Percentiles rank a stretch among this genome's conserved stretches.
Evolutionary conservation across 2,113 vertebrate species (phyloP).

Genomic region (Ptilonorhynchus violaceus): DNA sequence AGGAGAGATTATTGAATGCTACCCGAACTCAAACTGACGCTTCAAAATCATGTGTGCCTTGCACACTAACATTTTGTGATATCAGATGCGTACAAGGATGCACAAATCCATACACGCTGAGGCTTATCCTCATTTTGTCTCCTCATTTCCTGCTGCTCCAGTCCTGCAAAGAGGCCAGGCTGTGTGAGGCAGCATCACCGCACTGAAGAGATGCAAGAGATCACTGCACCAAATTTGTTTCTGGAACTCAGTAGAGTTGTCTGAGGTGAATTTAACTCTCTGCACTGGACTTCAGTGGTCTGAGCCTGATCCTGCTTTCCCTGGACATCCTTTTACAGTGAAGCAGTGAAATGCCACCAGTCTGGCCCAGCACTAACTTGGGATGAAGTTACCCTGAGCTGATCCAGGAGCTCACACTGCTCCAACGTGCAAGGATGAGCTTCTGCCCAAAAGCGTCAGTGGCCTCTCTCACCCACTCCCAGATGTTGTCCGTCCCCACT

Average conservation of each 20-base stretch:
- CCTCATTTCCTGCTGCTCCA: neutral
- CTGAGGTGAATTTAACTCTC: neutral
- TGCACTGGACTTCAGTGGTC: rapidly evolving
- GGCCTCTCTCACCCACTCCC: neutral
- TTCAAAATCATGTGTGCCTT: neutral
- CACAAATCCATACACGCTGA: neutral
- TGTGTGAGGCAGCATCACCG: neutral
- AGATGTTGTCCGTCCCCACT: neutral
- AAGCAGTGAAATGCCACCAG: rapidly evolving
- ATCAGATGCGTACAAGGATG: neutral
- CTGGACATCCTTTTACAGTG: neutral
- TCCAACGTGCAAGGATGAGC: rapidly evolving
- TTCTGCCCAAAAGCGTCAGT: neutral
- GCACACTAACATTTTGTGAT: neutral
- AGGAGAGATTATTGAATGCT: conserved; percentile 58
- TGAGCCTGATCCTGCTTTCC: neutral
- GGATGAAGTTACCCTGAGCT: neutral
- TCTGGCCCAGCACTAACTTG: neutral
- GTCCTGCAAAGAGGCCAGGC: neutral
- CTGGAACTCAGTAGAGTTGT: neutral
- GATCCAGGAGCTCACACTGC: neutral
- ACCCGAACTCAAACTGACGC: conserved; percentile 38
- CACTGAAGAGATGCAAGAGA: neutral
- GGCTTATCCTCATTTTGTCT: neutral
- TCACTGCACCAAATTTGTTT: neutral